Evolutionary conservation across 2,797 vertebrate genomes (phyloP).

Genomic region (Sparidentex hasta): DNA sequence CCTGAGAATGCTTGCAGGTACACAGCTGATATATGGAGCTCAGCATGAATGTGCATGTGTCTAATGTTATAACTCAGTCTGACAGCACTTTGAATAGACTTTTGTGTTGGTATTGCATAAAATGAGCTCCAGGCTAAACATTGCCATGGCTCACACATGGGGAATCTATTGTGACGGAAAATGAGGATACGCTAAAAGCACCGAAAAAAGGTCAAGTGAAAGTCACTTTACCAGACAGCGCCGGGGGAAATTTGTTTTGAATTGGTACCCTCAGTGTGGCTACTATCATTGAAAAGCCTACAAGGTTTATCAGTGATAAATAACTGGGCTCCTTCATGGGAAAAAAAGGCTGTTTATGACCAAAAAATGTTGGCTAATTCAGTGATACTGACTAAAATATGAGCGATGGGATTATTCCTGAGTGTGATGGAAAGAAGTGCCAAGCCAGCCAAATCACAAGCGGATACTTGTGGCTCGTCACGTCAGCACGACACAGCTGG

Average conservation of each 20-base stretch:
- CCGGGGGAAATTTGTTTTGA: slow-evolving; percentile 5
- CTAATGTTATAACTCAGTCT: not conserved
- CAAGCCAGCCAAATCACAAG: slow-evolving; percentile 65
- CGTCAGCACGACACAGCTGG: slow-evolving; percentile 76
- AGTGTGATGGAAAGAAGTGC: slow-evolving; percentile 45
- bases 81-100: slow-evolving; percentile 3
- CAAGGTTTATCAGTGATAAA: not conserved
- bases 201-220: slow-evolving; percentile 9
- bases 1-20: not conserved
- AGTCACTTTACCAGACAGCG: slow-evolving; percentile 22
- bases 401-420: slow-evolving; percentile 43
- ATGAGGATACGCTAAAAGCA: slow-evolving; percentile 1
- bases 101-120: not conserved
- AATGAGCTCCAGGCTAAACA: slow-evolving; percentile 27
- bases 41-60: not conserved
- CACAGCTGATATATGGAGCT: not conserved
- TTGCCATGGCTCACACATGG: slow-evolving; percentile 32
- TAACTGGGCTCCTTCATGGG: not conserved
- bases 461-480: slow-evolving; percentile 77
- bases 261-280: slow-evolving; percentile 1
- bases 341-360: not conserved
- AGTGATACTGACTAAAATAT: slow-evolving; percentile 34
- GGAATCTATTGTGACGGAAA: slow-evolving; percentile 35
- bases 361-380: slow-evolving; percentile 14
- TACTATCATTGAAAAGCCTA: not conserved